Percentiles rank a stretch among this genome's conserved stretches.
These are phyloP conservation scores for Aphodius sticticus DNA, from an alignment of 2,888 invertebrate genomes.

Conservation along the genomic window DNA sequence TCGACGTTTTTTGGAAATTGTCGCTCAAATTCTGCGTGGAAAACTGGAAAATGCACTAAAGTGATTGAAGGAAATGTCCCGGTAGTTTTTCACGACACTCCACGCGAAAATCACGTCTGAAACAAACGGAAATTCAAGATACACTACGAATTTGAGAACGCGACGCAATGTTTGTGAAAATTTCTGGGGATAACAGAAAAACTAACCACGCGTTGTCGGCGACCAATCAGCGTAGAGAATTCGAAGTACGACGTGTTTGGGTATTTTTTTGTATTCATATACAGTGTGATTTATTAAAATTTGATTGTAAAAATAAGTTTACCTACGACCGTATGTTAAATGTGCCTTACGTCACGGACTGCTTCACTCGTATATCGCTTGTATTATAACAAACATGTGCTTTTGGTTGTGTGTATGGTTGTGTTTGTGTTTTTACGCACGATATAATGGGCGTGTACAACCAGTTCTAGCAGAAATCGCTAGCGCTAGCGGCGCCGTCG, in stretches of 20 bases:
- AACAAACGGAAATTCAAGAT: background rate
- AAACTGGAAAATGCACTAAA: background rate
- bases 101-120: background rate
- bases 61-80: background rate
- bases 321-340: no score
- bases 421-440: no score
- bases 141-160: background rate
- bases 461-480: no score
- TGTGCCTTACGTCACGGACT: no score
- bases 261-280: background rate
- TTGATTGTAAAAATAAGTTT: background rate
- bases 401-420: no score
- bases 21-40: background rate
- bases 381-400: no score
- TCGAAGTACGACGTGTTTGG: background rate
- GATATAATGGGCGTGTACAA: no score
- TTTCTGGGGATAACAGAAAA: background rate
- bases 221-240: background rate
- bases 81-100: background rate
- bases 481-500: no score
- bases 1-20: background rate
- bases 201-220: no score
- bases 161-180: background rate
- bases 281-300: conserved; percentile 6
- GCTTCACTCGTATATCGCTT: no score